Base-by-base conservation (phyloP, 2,888 invertebrate genomes). In the Cataglyphis cursor region DNA sequence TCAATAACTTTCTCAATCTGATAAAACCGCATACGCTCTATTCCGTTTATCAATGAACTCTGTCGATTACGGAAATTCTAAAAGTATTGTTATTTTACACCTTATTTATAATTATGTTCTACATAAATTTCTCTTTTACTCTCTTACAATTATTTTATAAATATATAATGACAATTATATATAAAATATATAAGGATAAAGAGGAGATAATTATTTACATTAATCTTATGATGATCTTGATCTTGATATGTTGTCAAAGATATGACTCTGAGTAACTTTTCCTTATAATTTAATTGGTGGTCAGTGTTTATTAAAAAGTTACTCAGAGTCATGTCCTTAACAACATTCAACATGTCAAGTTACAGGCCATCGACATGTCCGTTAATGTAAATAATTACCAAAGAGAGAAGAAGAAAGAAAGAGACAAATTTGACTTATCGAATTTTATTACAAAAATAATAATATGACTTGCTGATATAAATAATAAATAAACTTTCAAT, bases 181-280 rank as follows among this genome's bases (percentile, higher is more conserved):
- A 18, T 72, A 57, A 73, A 73, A 85, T 83, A 24, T 81, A 85
- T 68, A 83, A 75, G 66, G 24, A 54, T 1, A 38, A 3, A 28
- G 28, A 28, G 1, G 28, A 28, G 28, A 28, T 28, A 28, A 28
- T 28, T 28, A 2, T 28, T 28, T 28, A 28, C 2, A 28, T 28
- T 28, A 28, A 28, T 28, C 28, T 28, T 28, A 28, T 2, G 28
- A 28, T 28, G 28, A 28, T 28, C 28, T 28, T 28, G 28, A 28
- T 28, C 28, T 28, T 28, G 28, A 28, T 28, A 28, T 28, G 28
- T 28, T 28, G n/a, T n/a, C 28, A 28, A 28, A 28, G 28, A 28
- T 28, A 28, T 28, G 28, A 28, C 2, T 28, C 28, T 28, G 28
- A 28, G 28, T 28, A 28, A 28, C 28, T 28, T 28, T 28, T 28